Conservation (phyloP, 2,797 vertebrate species). For the Chelon auratus region DNA sequence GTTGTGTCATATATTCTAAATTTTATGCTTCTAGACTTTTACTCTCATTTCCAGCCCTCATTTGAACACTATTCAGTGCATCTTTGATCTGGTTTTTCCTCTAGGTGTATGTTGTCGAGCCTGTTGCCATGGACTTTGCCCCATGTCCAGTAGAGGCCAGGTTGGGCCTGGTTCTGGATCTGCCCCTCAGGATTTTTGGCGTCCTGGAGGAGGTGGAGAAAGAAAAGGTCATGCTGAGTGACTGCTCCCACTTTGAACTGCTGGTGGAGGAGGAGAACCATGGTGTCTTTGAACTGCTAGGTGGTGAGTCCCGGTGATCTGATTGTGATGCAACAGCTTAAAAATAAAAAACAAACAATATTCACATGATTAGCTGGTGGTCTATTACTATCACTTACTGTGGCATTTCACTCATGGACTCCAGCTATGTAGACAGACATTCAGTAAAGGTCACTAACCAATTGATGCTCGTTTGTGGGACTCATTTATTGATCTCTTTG, state of each 20-base stretch:
- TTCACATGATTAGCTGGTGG: neutral
- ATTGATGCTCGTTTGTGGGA: neutral
- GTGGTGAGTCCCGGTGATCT: conserved; percentile 80
- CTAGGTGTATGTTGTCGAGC: conserved; percentile 94
- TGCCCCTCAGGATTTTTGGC: conserved; percentile 91
- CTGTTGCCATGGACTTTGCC: conserved; percentile 92
- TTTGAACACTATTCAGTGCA: neutral
- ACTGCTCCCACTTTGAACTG: conserved; percentile 95
- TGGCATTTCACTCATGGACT: neutral
- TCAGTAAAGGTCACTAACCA: conserved; percentile 6
- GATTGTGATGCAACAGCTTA: neutral
- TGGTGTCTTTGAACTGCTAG: conserved; percentile 86
- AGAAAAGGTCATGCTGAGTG: conserved; percentile 88
- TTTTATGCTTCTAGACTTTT: neutral
- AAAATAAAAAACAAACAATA: neutral
- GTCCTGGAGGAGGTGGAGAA: conserved; percentile 78
- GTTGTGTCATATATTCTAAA: neutral
- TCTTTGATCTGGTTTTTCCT: neutral
- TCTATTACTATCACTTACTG: neutral
- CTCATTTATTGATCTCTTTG: too few relatives aligned
- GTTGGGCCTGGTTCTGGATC: conserved; percentile 87
- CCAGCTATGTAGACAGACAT: neutral
- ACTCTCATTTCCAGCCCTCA: neutral
- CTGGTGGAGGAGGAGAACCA: conserved; percentile 89
- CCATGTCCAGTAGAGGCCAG: conserved; percentile 90